A percentile compares a stretch with the other conserved stretches of the same genome.
Conservation (phyloP, 2,888 invertebrate genomes). For the Amblyjoppa fuscipennis region DNA sequence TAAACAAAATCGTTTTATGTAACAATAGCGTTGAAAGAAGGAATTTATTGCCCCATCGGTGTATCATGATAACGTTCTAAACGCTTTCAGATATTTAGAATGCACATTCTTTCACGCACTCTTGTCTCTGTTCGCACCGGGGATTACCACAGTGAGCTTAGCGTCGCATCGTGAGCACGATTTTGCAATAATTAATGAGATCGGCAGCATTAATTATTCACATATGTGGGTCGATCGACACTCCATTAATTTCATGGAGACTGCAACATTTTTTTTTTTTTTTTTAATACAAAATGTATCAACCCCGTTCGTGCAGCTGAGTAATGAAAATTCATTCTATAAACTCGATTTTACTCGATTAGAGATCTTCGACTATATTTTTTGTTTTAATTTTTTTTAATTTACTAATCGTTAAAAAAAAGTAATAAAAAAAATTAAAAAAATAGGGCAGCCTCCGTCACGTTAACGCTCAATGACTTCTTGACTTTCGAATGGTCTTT, state of each 20-base stretch:
- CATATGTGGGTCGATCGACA: neutral
- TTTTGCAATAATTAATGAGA: constrained; percentile 12
- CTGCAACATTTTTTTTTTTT: neutral
- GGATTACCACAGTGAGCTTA: constrained; percentile 3
- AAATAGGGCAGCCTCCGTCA: neutral
- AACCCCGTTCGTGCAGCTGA: neutral
- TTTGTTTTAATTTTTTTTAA: neutral
- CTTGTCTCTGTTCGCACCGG: constrained; percentile 41
- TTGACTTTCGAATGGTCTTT: constrained; percentile 29
- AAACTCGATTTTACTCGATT: neutral
- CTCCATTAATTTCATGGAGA: constrained; percentile 28
- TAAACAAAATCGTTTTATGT: constrained; percentile 18
- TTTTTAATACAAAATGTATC: neutral
- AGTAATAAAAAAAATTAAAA: neutral
- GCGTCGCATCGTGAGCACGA: neutral
- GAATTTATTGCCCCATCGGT: constrained; percentile 49
- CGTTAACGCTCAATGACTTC: constrained; percentile 5
- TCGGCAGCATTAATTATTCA: constrained; percentile 1
- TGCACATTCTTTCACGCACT: constrained; percentile 59
- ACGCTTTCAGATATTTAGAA: constrained; percentile 54
- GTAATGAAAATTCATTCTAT: neutral
- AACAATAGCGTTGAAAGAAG: constrained; percentile 7
- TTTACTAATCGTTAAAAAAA: neutral
- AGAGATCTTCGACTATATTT: neutral
- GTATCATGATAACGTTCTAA: constrained; percentile 50